phyloP scores from a whole-genome alignment of 2,888 invertebrate genomes.

The Drymonia ruficornis region DNA sequence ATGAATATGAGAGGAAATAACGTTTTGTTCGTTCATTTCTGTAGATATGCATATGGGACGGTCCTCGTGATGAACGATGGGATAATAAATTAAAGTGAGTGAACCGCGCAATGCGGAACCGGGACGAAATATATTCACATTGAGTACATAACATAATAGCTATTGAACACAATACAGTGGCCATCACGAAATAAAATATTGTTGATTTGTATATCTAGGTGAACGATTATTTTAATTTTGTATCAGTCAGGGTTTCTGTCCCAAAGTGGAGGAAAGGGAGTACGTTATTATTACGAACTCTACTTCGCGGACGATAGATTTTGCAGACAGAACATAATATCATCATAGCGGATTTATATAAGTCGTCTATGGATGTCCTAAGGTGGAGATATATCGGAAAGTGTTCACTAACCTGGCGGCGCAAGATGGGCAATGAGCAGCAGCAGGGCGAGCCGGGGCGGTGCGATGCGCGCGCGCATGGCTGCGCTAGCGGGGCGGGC shows the following conservation, averaged over 20 bases:
- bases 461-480: conserved; percentile 62
- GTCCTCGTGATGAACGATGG: conserved; percentile 22
- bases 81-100: conserved; percentile 9
- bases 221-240: no score
- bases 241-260: no score
- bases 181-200: no score
- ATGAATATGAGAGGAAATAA: conserved; percentile 37
- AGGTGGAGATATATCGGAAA: background rate
- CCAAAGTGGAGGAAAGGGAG: no score
- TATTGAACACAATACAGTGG: no score
- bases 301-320: no score
- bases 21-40: conserved; percentile 30
- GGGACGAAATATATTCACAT: background rate
- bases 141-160: background rate
- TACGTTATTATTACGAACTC: no score
- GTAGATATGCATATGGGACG: conserved; percentile 23
- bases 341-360: no score
- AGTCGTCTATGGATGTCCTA: no score
- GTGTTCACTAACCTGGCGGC: conserved; percentile 57
- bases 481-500: conserved; percentile 63
- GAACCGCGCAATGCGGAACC: conserved; percentile 2
- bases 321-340: no score
- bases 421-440: conserved; percentile 59
- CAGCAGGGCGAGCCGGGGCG: conserved; percentile 66
- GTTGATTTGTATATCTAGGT: no score